phyloP scores from a whole-genome alignment of 2,888 invertebrate genomes.

The Apamea epomidion region DNA sequence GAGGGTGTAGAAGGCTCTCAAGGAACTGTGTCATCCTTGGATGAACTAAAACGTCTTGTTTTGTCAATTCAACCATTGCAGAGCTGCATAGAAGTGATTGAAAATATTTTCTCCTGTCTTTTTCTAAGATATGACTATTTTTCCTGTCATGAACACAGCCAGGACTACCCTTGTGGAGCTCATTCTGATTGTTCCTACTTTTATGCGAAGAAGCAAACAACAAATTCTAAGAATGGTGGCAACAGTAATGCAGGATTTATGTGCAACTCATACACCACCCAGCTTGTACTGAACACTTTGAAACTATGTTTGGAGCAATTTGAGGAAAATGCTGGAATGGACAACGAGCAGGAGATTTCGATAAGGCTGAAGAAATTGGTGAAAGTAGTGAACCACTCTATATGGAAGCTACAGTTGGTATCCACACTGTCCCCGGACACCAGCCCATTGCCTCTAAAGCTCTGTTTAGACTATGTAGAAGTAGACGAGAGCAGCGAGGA shows the following conservation, averaged over 20 bases:
- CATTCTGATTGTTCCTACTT: constrained; percentile 89
- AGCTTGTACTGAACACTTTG: constrained; percentile 90
- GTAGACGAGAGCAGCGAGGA: constrained; percentile 87
- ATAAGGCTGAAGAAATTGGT: constrained; percentile 80
- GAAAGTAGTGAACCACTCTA: constrained; percentile 92
- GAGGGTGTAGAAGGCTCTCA: constrained; percentile 79
- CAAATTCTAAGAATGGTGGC: constrained; percentile 72
- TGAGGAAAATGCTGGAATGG: constrained; percentile 77
- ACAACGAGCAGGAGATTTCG: constrained; percentile 73
- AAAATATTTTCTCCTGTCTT: constrained; percentile 93
- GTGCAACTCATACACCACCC: constrained; percentile 91
- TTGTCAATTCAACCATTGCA: constrained; percentile 85
- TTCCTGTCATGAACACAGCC: constrained; percentile 87
- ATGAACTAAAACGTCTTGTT: constrained; percentile 87
- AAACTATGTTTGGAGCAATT: constrained; percentile 89
- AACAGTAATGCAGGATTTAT: constrained; percentile 88
- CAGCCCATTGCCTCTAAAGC: constrained; percentile 83
- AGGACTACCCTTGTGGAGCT: constrained; percentile 84
- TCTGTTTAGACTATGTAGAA: constrained; percentile 87
- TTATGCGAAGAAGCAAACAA: constrained; percentile 84
- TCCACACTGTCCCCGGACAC: constrained; percentile 88
- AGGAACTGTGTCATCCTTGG: constrained; percentile 83
- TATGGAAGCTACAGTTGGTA: constrained; percentile 94
- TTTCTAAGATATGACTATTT: constrained; percentile 92
- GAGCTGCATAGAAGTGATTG: constrained; percentile 91